Evolutionary conservation across 2,113 vertebrate genomes (phyloP).

Genomic region (Beaufortia kweichowensis): DNA sequence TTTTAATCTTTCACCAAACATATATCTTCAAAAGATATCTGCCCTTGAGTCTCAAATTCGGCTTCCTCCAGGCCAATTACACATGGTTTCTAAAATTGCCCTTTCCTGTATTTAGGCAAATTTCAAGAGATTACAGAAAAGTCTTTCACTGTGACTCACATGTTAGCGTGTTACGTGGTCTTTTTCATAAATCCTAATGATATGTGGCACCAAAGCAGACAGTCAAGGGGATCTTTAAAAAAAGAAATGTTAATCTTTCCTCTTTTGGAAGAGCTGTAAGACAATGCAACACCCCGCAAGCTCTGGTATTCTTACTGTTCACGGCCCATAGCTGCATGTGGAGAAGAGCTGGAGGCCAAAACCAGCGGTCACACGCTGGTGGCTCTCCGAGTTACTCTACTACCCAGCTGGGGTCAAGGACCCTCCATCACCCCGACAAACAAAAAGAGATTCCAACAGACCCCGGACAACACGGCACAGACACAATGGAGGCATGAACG

Average conservation of each 20-base stretch:
- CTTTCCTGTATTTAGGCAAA: conserved; percentile 69
- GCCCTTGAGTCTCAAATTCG: conserved; percentile 27
- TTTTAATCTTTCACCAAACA: background rate
- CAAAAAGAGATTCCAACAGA: conserved; percentile 56
- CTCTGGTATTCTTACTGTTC: background rate
- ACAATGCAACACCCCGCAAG: background rate
- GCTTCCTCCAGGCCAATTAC: conserved; percentile 51
- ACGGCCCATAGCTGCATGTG: conserved; percentile 43
- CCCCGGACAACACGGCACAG: conserved; percentile 49
- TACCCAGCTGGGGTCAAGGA: conserved; percentile 66
- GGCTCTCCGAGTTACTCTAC: conserved; percentile 50
- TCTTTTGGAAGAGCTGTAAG: conserved; percentile 23
- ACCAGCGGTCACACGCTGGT: conserved; percentile 45
- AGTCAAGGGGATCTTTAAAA: conserved; percentile 6
- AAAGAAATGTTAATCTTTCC: conserved; percentile 15
- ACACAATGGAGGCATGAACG: conserved; percentile 28
- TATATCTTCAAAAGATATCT: background rate
- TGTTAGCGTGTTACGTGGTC: conserved; percentile 31
- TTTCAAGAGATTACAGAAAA: conserved; percentile 43
- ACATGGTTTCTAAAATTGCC: conserved; percentile 49
- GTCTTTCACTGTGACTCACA: conserved; percentile 42
- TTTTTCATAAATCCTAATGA: conserved; percentile 38
- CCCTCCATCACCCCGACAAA: conserved; percentile 62
- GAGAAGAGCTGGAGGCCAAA: conserved; percentile 54
- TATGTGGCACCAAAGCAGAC: conserved; percentile 8